These are phyloP conservation scores for Phaetusa simplex DNA, from an alignment of 2,113 vertebrate genomes.

Conservation along the genomic window DNA sequence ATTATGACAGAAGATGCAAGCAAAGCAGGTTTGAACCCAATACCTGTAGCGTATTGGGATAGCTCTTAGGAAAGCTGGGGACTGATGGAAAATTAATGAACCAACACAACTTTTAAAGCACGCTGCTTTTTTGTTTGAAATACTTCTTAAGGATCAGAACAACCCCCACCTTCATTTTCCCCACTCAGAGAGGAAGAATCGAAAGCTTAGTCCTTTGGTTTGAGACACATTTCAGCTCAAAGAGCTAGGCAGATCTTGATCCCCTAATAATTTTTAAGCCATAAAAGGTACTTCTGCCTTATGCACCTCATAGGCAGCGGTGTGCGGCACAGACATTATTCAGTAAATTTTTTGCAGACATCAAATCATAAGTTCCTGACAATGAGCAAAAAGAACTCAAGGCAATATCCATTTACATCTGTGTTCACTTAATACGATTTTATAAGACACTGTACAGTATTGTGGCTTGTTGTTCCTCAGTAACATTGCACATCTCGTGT, in stretches of 20 bases:
- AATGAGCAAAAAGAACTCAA: background rate
- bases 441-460: background rate
- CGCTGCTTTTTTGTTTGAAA: background rate
- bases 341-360: background rate
- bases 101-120: background rate
- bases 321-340: background rate
- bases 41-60: background rate
- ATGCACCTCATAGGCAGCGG: background rate
- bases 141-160: background rate
- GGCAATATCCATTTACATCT: background rate
- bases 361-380: background rate
- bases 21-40: background rate
- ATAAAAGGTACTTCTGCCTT: background rate
- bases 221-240: background rate
- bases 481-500: fast-evolving
- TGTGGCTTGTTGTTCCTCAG: background rate
- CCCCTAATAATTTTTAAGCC: background rate
- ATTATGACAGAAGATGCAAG: constrained; percentile 1
- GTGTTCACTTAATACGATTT: background rate
- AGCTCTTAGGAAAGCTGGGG: background rate
- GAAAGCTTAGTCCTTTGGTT: background rate
- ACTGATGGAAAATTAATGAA: background rate
- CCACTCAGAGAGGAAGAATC: background rate
- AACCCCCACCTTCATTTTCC: background rate
- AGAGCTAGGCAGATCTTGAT: background rate